A percentile compares a stretch with the other conserved stretches of the same genome.
phyloP scores from a whole-genome alignment of 2,888 invertebrate species.

The Metellina segmentata region DNA sequence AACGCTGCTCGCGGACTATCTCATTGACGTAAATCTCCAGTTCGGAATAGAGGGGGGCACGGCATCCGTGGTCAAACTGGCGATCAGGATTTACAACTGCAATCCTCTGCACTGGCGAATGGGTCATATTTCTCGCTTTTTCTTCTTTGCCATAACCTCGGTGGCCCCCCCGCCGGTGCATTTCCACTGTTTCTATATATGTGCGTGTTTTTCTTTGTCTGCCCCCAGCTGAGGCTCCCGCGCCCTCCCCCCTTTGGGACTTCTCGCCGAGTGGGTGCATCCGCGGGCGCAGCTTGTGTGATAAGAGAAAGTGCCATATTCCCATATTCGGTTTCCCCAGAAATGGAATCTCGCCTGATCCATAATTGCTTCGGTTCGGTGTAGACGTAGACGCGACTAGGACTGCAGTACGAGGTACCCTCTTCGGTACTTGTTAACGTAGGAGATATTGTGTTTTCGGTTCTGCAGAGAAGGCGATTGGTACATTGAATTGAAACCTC shows the following conservation, averaged over 20 bases:
- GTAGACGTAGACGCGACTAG: neutral
- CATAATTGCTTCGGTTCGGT: neutral
- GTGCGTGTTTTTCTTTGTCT: slow-evolving; percentile 41
- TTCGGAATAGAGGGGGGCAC: slow-evolving; percentile 13
- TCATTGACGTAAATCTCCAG: slow-evolving; percentile 74
- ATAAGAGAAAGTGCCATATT: slow-evolving; percentile 7
- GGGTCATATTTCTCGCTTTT: slow-evolving; percentile 73
- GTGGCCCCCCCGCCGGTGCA: neutral
- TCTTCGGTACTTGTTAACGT: too few species aligned
- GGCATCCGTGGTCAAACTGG: slow-evolving; percentile 66
- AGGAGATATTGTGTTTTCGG: too few species aligned
- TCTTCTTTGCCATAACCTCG: slow-evolving; percentile 45
- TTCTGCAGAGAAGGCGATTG: too few species aligned
- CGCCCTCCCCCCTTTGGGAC: slow-evolving; percentile 1
- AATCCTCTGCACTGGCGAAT: slow-evolving; percentile 70
- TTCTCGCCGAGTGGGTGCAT: slow-evolving; percentile 39
- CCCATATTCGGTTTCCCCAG: neutral
- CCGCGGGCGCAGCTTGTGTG: slow-evolving; percentile 14
- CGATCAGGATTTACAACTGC: slow-evolving; percentile 75
- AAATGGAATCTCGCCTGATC: neutral
- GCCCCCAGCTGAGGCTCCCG: slow-evolving; percentile 38
- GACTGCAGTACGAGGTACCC: too few species aligned
- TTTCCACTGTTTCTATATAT: slow-evolving; percentile 1
- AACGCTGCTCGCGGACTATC: slow-evolving; percentile 55
- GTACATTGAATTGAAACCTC: too few species aligned